Percentiles rank a stretch among this genome's conserved stretches.
These are phyloP conservation scores for Barypeithes pellucidus DNA, from an alignment of 2,888 invertebrate genomes.

Conservation along the genomic window DNA sequence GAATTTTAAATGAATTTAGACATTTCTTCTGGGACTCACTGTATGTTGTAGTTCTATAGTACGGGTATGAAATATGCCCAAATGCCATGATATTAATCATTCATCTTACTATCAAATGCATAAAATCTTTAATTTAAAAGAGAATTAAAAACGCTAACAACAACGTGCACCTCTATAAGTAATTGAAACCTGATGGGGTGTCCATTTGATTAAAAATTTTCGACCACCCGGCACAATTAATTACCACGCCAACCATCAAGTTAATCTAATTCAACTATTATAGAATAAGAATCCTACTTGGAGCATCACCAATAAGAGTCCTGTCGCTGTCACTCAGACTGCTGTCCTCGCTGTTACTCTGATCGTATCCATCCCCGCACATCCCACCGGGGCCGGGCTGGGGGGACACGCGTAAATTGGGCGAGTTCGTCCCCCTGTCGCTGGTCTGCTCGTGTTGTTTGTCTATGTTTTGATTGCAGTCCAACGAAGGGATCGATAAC, in stretches of 20 bases:
- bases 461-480: slow-evolving; percentile 65
- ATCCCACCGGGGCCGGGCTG: slow-evolving; percentile 61
- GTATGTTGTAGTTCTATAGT: too few relatives aligned
- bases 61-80: too few relatives aligned
- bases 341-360: slow-evolving; percentile 84
- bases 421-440: slow-evolving; percentile 63
- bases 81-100: too few relatives aligned
- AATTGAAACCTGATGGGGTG: too few relatives aligned
- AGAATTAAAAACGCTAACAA: too few relatives aligned
- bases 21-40: too few relatives aligned
- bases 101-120: too few relatives aligned
- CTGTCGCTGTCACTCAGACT: slow-evolving; percentile 84
- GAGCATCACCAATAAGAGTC: slow-evolving; percentile 76
- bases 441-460: slow-evolving; percentile 58
- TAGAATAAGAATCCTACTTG: slow-evolving; percentile 65
- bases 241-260: slow-evolving; percentile 63
- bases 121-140: too few relatives aligned
- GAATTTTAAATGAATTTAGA: too few relatives aligned
- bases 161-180: too few relatives aligned
- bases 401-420: slow-evolving; percentile 64
- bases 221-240: too few relatives aligned
- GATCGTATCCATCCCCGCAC: slow-evolving; percentile 71
- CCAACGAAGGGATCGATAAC: slow-evolving; percentile 73
- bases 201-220: too few relatives aligned
- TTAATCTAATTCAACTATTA: slow-evolving; percentile 3